Base-by-base conservation (phyloP, 2,113 vertebrate genomes). In the Ciconia boyciana region DNA sequence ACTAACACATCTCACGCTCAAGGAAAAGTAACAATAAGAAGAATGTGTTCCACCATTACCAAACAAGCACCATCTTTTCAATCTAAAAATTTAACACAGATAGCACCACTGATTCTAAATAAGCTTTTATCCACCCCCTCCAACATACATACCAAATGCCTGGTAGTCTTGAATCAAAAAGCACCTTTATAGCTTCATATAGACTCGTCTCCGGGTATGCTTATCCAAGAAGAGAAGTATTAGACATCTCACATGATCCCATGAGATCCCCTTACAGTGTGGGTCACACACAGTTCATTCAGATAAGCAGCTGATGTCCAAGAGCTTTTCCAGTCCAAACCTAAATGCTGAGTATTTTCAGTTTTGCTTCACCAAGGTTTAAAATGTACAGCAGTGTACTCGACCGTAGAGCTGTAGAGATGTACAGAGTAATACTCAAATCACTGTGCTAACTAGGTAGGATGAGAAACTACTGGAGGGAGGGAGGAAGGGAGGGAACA, bases 401-500 rank as follows among this genome's bases (percentile, higher is more conserved):
- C 69, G 87, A 32, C 22, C 0, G 1, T 31, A 76, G 49, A 93
- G 61, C 12, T 60, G 75, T 6, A 61, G 66, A 83, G 79, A 69
- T 49, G 58, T 61, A 83, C 78, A 69, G 57, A 91, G 41, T 48
- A 85, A 72, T 22, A 65, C 54, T 62, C 71, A 90, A 94, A 95
- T 87, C 83, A 70, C 81, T 51, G 20, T 41, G 36, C 77, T 94
- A 85, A 89, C 57, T 44, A 94, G 25, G 36, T 70, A 75, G 10
- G 7, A 85, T 43, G 66, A 87, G 81, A 93, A 95, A 79, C 31
- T 84, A 85, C 77, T 49, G 43, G 66, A 83, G 64, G 52, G 51
- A 96, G 92, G 93, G 64, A 60, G 41, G 29, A 22, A 44, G 78
- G 92, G 90, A 93, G 94, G 96, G 94, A 88, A 77, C 87, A 95